Base-by-base conservation (phyloP, 2,797 vertebrate species). In the Hypotaenidia okinawae region DNA sequence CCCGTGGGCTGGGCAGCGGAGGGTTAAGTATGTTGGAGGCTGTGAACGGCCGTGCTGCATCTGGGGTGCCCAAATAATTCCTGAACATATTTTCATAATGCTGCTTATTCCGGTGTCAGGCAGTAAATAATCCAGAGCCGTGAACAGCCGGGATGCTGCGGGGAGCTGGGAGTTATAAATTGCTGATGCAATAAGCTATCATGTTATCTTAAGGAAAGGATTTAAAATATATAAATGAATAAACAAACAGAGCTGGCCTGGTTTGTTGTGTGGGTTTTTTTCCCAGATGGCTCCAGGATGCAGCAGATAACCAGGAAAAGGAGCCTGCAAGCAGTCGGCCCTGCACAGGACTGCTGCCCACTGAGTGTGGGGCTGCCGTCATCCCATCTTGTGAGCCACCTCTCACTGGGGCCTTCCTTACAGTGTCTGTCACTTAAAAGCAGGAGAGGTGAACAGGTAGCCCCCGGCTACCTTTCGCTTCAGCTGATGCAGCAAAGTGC, bases 181-280 rank as follows among this genome's bases (percentile, higher is more conserved):
- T 87, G 81, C 54, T 75, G 81, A 39, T 84, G 94, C 66, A 89
- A 68, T 84, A 78, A 90, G n/a, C 84, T 59, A 57, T 96, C 73
- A 54, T 43, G 62, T 67, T 81, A 78, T 69, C 81, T 92, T 89
- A 89, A 84, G 84, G 69, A 92, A 87, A 32, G 32, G 69, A 81
- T 93, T 94, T 84, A 64, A 72, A 93, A 89, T 75, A 70, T 43
- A 64, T 33, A 89, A 87, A 55, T 32, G 51, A 87, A 75, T 86
- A 85, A 83, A 47, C 37, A 77, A 45, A 51, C 33, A 83, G 89
- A 90, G 35, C 22, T 86, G 69, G 13, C 32, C 39, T 82, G 28
- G 2, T 51, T 24, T 45, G 43, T 45, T 45, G 18, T 45, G 43
- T 45, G 43, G 8, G 25, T 51, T 13, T 23, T 17, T 16, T 59